These are phyloP conservation scores for Hyphantria cunea DNA, from an alignment of 1,140 invertebrate genomes.

Conservation along the genomic window DNA sequence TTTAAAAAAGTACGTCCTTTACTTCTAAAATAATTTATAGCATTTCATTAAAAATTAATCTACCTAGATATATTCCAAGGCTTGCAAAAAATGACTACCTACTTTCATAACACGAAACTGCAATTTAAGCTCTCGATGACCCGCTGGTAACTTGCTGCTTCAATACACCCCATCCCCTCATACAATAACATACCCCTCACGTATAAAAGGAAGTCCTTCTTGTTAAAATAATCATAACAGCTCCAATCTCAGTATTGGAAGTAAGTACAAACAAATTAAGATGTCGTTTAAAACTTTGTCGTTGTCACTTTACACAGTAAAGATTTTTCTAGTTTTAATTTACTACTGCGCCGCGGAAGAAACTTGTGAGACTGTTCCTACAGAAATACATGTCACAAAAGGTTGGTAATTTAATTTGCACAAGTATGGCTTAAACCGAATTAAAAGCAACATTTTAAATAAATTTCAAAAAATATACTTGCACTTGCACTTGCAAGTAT, in stretches of 20 bases:
- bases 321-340: conserved; percentile 37
- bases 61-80: too few relatives aligned
- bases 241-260: background rate
- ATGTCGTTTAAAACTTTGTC: conserved; percentile 24
- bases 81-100: background rate
- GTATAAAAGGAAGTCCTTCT: conserved; percentile 28
- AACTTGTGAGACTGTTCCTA: conserved; percentile 66
- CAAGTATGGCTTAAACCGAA: background rate
- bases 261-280: background rate
- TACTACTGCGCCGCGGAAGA: conserved; percentile 55
- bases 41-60: too few relatives aligned
- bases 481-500: background rate
- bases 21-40: too few relatives aligned
- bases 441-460: too few relatives aligned
- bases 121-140: conserved; percentile 34
- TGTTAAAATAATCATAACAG: conserved; percentile 3
- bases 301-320: conserved; percentile 28
- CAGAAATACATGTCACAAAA: conserved; percentile 73
- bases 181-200: too few relatives aligned
- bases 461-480: conserved; percentile 1
- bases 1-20: too few relatives aligned
- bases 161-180: too few relatives aligned
- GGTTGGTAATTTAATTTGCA: conserved; percentile 38
- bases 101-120: conserved; percentile 35
- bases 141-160: conserved; percentile 32